These are phyloP conservation scores for Amblyteles armatorius DNA, from an alignment of 2,888 invertebrate species.

Conservation along the genomic window DNA sequence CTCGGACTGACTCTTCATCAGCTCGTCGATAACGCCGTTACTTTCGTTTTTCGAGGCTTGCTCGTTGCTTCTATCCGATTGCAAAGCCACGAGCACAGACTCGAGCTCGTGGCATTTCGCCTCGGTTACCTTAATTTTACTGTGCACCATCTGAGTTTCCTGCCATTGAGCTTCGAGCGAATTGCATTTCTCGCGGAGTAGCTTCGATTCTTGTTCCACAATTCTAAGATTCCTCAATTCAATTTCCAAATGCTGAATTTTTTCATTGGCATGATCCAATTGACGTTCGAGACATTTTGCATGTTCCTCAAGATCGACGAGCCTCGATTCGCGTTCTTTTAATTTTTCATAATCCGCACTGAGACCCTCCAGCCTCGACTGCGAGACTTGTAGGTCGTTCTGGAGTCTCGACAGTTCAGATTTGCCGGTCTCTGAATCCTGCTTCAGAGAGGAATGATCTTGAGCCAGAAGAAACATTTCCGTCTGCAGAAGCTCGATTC, in stretches of 20 bases:
- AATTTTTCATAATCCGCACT: slow-evolving; percentile 83
- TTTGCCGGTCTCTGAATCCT: slow-evolving; percentile 66
- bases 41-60: slow-evolving; percentile 20
- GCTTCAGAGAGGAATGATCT: slow-evolving; percentile 76
- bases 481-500: slow-evolving; percentile 80
- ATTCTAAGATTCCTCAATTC: slow-evolving; percentile 12
- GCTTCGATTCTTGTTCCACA: slow-evolving; percentile 38
- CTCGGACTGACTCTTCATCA: slow-evolving; percentile 57
- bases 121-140: slow-evolving; percentile 35
- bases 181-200: slow-evolving; percentile 32
- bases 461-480: slow-evolving; percentile 79
- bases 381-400: slow-evolving; percentile 42
- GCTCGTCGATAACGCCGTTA: slow-evolving; percentile 77
- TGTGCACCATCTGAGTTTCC: slow-evolving; percentile 49
- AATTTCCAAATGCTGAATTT: neutral
- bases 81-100: neutral
- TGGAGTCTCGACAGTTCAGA: slow-evolving; percentile 50
- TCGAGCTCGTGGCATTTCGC: slow-evolving; percentile 50
- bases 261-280: neutral
- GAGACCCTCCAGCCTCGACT: slow-evolving; percentile 69
- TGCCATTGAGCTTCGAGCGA: slow-evolving; percentile 34
- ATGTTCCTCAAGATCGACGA: slow-evolving; percentile 74
- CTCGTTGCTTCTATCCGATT: neutral
- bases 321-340: slow-evolving; percentile 71
- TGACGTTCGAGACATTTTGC: slow-evolving; percentile 52